Conservation (phyloP, 2,888 invertebrate species). For the Polymixis flavicincta region DNA sequence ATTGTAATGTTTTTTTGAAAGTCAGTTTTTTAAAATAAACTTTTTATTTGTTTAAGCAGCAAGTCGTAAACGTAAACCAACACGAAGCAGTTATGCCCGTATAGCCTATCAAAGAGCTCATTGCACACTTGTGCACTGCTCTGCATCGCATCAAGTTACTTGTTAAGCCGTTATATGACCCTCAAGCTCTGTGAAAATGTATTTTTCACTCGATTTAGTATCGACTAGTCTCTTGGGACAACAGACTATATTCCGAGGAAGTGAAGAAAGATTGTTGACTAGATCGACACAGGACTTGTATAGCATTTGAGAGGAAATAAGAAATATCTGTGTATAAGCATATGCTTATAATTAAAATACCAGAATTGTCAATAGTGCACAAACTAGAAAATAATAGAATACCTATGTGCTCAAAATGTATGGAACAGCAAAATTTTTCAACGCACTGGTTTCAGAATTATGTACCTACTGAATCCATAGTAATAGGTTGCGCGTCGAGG, state of each 20-base stretch:
- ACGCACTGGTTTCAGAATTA: too few relatives aligned
- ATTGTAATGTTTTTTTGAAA: too few relatives aligned
- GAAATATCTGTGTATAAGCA: too few relatives aligned
- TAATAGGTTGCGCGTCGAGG: too few relatives aligned
- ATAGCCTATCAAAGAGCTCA: constrained; percentile 1
- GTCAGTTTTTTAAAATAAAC: too few relatives aligned
- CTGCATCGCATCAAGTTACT: constrained; percentile 65
- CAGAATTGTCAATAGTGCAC: too few relatives aligned
- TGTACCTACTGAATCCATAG: too few relatives aligned
- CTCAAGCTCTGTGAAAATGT: constrained; percentile 40
- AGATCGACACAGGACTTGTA: not conserved
- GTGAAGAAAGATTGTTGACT: not conserved
- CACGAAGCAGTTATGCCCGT: not conserved
- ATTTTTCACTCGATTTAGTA: constrained; percentile 46
- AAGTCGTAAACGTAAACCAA: not conserved
- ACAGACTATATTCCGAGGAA: constrained; percentile 17
- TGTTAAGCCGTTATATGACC: constrained; percentile 62
- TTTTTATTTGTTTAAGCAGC: not conserved
- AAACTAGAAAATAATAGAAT: too few relatives aligned
- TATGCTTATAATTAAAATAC: too few relatives aligned
- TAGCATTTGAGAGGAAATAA: not conserved
- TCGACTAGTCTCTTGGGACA: constrained; percentile 16
- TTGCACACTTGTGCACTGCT: constrained; percentile 10
- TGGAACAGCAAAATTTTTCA: too few relatives aligned
- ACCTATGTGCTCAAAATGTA: too few relatives aligned